A percentile compares a stretch with the other conserved stretches of the same genome.
phyloP scores from a whole-genome alignment of 2,888 invertebrate species.

The Archips crataeganus region DNA sequence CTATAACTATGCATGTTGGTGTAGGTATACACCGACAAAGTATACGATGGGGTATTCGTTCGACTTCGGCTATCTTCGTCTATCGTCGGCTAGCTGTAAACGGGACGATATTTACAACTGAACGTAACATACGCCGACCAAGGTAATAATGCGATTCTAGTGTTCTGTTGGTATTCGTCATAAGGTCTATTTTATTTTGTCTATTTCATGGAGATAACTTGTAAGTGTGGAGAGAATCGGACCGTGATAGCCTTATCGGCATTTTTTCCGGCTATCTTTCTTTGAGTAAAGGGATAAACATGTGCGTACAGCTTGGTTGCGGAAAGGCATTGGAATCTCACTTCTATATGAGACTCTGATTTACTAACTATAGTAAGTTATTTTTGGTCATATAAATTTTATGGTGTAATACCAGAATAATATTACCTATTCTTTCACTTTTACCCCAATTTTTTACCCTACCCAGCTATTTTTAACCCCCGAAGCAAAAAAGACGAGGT shows the following conservation, averaged over 20 bases:
- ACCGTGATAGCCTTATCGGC: slow-evolving; percentile 70
- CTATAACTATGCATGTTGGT: background rate
- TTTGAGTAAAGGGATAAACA: slow-evolving; percentile 70
- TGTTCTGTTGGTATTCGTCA: slow-evolving; percentile 41
- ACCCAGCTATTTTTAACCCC: no score
- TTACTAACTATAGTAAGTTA: background rate
- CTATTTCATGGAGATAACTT: slow-evolving; percentile 35
- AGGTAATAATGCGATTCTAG: slow-evolving; percentile 26
- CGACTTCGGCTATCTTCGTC: slow-evolving; percentile 67
- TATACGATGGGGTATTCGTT: slow-evolving; percentile 54
- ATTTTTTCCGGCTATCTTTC: slow-evolving; percentile 75
- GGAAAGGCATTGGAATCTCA: slow-evolving; percentile 27
- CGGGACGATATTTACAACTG: slow-evolving; percentile 70
- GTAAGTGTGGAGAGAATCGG: slow-evolving; percentile 60
- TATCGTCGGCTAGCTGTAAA: slow-evolving; percentile 68
- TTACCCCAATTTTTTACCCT: no score
- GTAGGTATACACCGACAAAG: slow-evolving; percentile 1
- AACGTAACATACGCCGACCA: slow-evolving; percentile 58
- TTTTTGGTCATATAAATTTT: background rate
- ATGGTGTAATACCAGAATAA: no score
- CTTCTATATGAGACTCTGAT: slow-evolving; percentile 8
- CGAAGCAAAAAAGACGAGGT: no score
- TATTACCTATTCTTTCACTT: no score
- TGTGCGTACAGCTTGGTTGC: slow-evolving; percentile 57
- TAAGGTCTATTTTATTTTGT: slow-evolving; percentile 54